Conservation (phyloP, 1,140 invertebrate species). For the Acromyrmex echinatior region DNA sequence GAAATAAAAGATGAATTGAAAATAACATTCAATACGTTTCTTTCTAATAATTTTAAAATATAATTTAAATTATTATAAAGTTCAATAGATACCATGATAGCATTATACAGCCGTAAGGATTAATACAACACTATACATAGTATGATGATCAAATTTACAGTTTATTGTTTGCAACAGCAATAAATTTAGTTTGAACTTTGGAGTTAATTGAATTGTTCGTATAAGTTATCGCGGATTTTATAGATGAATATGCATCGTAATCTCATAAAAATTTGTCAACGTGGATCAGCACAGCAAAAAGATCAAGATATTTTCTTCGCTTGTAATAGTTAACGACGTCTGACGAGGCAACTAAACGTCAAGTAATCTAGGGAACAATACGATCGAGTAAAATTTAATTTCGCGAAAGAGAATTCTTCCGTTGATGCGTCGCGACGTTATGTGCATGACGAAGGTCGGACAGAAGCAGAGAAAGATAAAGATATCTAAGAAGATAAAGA, state of each 20-base stretch:
- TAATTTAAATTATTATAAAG: neutral
- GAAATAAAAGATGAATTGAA: neutral
- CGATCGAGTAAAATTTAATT: conserved; percentile 69
- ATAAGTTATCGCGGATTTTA: neutral
- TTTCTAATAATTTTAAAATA: neutral
- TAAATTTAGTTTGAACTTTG: neutral
- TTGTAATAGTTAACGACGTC: conserved; percentile 53
- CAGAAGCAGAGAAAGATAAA: conserved; percentile 24
- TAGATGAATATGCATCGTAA: neutral
- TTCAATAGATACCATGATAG: neutral
- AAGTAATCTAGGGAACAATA: conserved; percentile 36
- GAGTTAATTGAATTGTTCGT: conserved; percentile 10
- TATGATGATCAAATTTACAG: neutral
- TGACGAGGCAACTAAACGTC: conserved; percentile 17
- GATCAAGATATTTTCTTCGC: conserved; percentile 16
- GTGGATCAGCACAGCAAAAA: conserved; percentile 4
- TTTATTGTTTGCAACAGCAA: neutral
- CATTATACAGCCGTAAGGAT: neutral
- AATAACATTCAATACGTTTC: neutral
- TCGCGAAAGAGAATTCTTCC: conserved; percentile 44
- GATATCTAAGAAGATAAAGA: conserved; percentile 73
- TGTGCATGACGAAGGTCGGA: conserved; percentile 18
- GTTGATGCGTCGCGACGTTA: neutral
- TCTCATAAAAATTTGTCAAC: conserved; percentile 48
- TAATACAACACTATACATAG: neutral